phyloP scores from a whole-genome alignment of 2,888 invertebrate species.

The Anorthoa munda region DNA sequence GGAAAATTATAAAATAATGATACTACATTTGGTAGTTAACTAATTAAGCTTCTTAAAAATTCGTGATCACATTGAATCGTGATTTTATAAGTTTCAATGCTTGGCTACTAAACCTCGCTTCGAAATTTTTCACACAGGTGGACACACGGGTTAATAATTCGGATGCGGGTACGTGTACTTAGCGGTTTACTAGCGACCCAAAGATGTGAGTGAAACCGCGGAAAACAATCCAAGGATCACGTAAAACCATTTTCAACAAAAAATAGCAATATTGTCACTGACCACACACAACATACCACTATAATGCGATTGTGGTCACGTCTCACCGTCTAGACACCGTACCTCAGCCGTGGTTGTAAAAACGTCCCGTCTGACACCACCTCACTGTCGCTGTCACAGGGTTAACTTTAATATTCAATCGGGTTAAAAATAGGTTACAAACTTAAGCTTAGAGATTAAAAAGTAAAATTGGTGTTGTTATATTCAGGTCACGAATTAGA shows the following conservation, averaged over 20 bases:
- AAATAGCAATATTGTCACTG: slow-evolving; percentile 62
- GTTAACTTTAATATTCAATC: slow-evolving; percentile 46
- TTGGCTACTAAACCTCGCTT: no score
- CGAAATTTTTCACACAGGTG: no score
- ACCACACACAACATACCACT: slow-evolving; percentile 68
- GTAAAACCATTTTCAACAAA: slow-evolving; percentile 17
- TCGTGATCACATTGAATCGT: neutral
- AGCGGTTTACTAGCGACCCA: neutral
- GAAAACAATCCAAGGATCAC: neutral
- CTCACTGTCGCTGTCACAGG: slow-evolving; percentile 26
- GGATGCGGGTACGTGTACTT: neutral
- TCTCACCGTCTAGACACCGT: slow-evolving; percentile 64
- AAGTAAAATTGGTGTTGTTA: slow-evolving; percentile 6
- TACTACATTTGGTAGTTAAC: no score
- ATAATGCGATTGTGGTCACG: slow-evolving; percentile 67
- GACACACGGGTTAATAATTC: neutral
- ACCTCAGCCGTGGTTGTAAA: slow-evolving; percentile 63
- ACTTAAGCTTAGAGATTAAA: slow-evolving; percentile 10
- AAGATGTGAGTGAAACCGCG: neutral
- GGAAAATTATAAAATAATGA: no score
- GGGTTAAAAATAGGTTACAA: slow-evolving; percentile 44
- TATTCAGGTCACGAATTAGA: slow-evolving; percentile 24
- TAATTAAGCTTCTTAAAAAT: no score
- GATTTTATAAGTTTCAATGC: neutral
- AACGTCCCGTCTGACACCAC: slow-evolving; percentile 61